Evolutionary conservation across 2,113 vertebrate genomes (phyloP), one percentile per base, ranked within the genome.

Genomic region (Fregetta grallaria): DNA sequence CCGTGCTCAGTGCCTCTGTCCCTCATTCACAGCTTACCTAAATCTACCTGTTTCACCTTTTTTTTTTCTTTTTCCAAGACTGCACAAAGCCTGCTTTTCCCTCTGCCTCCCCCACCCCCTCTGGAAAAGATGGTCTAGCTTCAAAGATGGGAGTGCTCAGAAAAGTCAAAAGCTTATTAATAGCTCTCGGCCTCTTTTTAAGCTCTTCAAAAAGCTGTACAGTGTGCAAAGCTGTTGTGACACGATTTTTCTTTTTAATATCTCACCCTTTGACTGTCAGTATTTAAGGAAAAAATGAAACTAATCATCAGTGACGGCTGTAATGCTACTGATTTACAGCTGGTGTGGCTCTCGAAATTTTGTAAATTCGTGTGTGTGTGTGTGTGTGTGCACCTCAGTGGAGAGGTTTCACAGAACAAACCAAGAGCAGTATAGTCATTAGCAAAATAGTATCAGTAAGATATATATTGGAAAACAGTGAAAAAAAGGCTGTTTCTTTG

Each of bases 81-180:
- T 40, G 45, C 6, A 52, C 4, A 22, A 96, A 83, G 27, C 6
- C 47, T 56, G 40, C 29, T 59, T 53, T 65, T 47, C 16, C 8
- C 45, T 29, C 42, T 79, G 61, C 26, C 47, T 77, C 12, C 32
- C 45, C 42, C 38, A 38, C 38, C 56, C 16, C 15, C 44, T 49
- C 45, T 25, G 26, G 53, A 59, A 63, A 45, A 59, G 47, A 30
- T 25, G 86, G 34, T 80, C 72, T 77, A 19, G 19, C 53, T 91
- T 56, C 84, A 77, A 76, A 74, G 63, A 50, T 79, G 86, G 58
- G 86, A 76, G 74, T 42, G 83, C 56, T 90, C 45, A 83, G 62
- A 45, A 45, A 92, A 88, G 58, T 86, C 75, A 86, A 83, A 88
- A 65, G 86, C 72, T 88, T 96, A 92, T 96, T 94, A 97, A 95